Conservation (phyloP, 2,888 invertebrate genomes). For the Gerosis bhagava region DNA sequence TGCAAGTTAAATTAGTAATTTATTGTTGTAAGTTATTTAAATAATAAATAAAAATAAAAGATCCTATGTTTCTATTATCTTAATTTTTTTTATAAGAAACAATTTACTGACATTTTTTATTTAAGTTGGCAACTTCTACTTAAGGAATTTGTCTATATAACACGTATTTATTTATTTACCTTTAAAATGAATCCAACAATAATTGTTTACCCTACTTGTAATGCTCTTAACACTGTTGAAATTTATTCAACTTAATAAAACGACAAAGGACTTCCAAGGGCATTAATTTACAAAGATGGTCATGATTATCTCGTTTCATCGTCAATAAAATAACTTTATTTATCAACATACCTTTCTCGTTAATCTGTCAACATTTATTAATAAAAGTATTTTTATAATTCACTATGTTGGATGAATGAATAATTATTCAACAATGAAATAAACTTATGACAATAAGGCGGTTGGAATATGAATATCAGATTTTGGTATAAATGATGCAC, state of each 20-base stretch:
- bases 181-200: no score
- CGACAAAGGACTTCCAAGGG: background rate
- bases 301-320: conserved; percentile 16
- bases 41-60: no score
- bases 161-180: no score
- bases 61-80: no score
- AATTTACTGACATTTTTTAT: no score
- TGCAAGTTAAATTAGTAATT: no score
- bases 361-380: conserved; percentile 7
- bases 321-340: conserved; percentile 10
- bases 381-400: conserved; percentile 7
- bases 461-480: no score
- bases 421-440: background rate
- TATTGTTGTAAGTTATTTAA: no score
- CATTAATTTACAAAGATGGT: conserved; percentile 12
- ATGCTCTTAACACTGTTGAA: background rate
- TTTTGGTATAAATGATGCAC: no score
- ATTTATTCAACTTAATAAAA: conserved; percentile 14
- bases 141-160: no score
- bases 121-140: no score
- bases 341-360: conserved; percentile 9
- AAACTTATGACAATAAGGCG: background rate
- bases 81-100: no score
- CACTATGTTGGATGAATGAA: conserved; percentile 3
- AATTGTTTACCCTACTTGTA: background rate